Evolutionary conservation across 1,140 invertebrate genomes (phyloP), one percentile per base, ranked within the genome.

Genomic region (Elysia chlorotica): DNA sequence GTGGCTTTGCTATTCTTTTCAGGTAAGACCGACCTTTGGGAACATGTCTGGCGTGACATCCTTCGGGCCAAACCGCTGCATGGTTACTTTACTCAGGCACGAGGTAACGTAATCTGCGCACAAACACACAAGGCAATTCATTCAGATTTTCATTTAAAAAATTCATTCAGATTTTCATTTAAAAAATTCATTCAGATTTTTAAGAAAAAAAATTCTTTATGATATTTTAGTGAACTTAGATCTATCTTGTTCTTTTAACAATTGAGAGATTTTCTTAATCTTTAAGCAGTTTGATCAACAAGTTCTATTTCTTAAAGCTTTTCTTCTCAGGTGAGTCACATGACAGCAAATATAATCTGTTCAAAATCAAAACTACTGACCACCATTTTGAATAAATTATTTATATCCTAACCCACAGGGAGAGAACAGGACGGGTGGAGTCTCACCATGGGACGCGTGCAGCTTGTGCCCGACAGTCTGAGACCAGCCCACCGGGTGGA

Each of bases 401-500:
- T n/a, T n/a, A n/a, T n/a, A n/a, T n/a, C n/a, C n/a, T n/a, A 48
- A 48, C 10, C n/a, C 41, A 48, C 41, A 48, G 41, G 10, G 41
- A n/a, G 10, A 48, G n/a, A 14, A n/a, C n/a, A 48, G n/a, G 41
- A 48, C 41, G 41, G 41, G 10, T 10, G 10, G 41, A 48, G 10
- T 59, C 65, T 76, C 71, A 85, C 84, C 84, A 71, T 74, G 76
- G 23, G 79, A 79, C 0, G 95, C 94, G 61, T 93, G 92, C 17
- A 99, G 89, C 54, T 92, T 91, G 82, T 98, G 96, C 86, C 95
- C 91, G 80, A 92, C 86, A 85, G 92, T 85, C 74, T 90, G 90
- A 0, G 96, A 95, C 97, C 97, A 99, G 21, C 96, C 96, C 2
- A 97, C 93, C 2, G 94, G 95, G 89, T 99, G 96, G 74, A 99